phyloP scores from a whole-genome alignment of 2,797 vertebrate species.

The Botia almorhae region DNA sequence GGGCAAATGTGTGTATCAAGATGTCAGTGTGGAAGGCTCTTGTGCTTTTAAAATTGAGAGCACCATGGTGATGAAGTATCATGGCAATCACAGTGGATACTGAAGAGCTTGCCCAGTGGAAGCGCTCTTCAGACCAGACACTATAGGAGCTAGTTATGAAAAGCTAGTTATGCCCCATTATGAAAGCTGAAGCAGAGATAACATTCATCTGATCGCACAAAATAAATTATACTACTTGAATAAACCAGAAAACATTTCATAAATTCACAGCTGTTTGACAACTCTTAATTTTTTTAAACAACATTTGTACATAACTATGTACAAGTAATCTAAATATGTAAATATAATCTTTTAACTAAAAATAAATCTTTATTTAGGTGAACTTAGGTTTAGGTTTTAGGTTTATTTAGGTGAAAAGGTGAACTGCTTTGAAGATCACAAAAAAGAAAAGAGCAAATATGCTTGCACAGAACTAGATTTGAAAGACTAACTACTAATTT shows the following conservation, averaged over 20 bases:
- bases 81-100: constrained; percentile 39
- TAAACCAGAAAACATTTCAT: no score
- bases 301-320: no score
- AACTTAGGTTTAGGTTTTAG: no score
- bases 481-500: no score
- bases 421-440: no score
- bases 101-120: constrained; percentile 41
- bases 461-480: no score
- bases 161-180: constrained; percentile 10
- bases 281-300: not conserved
- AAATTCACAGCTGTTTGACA: not conserved
- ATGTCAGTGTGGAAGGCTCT: constrained; percentile 49
- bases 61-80: constrained; percentile 57
- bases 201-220: constrained; percentile 5
- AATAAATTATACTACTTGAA: not conserved
- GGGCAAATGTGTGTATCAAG: constrained; percentile 44
- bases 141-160: constrained; percentile 7
- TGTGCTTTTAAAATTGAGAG: constrained; percentile 40
- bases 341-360: no score
- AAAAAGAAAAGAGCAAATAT: no score
- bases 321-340: no score
- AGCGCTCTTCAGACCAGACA: constrained; percentile 44
- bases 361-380: no score
- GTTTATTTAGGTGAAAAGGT: no score
- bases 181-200: constrained; percentile 30